A percentile compares a stretch with the other conserved stretches of the same genome.
These are phyloP conservation scores for Abrostola tripartita DNA, from an alignment of 2,888 invertebrate genomes.

Conservation along the genomic window DNA sequence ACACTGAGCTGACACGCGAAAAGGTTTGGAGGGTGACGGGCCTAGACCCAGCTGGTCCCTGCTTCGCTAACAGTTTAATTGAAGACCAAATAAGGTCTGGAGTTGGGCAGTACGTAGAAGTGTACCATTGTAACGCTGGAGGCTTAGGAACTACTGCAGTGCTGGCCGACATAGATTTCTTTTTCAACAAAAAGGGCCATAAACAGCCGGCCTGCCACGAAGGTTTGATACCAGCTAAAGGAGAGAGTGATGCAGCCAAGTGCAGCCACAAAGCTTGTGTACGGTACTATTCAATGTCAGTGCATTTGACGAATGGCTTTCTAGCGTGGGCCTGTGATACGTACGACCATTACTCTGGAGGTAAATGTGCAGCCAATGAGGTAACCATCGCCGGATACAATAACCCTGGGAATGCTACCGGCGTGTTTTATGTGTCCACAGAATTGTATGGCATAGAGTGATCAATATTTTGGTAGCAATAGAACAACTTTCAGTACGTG, in stretches of 20 bases:
- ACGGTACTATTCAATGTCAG: conserved; percentile 74
- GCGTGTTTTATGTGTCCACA: conserved; percentile 80
- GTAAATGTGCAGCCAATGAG: conserved; percentile 74
- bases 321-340: conserved; percentile 78
- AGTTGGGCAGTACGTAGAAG: conserved; percentile 89
- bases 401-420: conserved; percentile 82
- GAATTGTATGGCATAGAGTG: conserved; percentile 69
- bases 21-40: conserved; percentile 79
- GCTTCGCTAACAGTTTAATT: conserved; percentile 78
- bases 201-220: conserved; percentile 87
- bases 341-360: conserved; percentile 72
- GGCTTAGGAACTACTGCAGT: conserved; percentile 84
- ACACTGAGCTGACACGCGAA: conserved; percentile 71
- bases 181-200: conserved; percentile 87
- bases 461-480: conserved; percentile 9
- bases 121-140: conserved; percentile 89
- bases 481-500: background rate
- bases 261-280: conserved; percentile 84
- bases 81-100: conserved; percentile 84
- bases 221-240: conserved; percentile 73
- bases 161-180: conserved; percentile 88
- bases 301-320: conserved; percentile 72
- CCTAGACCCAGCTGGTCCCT: conserved; percentile 83
- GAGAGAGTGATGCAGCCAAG: conserved; percentile 77
- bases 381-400: conserved; percentile 80